Base-by-base conservation (phyloP, 1,140 invertebrate species). In the Diachasmimorpha longicaudata region DNA sequence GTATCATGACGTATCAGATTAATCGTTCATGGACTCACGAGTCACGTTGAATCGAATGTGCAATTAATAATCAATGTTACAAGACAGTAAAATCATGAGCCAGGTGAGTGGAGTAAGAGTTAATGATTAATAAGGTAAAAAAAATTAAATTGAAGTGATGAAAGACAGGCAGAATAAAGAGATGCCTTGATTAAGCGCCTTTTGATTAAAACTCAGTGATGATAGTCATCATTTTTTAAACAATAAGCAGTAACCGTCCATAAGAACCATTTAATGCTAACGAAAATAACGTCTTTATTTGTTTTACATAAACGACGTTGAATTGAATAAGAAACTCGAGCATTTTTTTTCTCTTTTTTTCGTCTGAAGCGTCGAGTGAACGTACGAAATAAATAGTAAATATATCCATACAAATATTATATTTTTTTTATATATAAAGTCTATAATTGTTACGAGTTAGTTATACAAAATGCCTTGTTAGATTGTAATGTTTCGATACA, bases 401-500 rank as follows among this genome's bases (percentile, higher is more conserved):
- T 78, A 80, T 72, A 77, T 80, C 77, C 78, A 76, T 67, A 75
- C n/a, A 52, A 52, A 52, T 52, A 52, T 42, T 79, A 79, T 82
- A 78, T 82, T 85, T 84, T 84, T 85, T 85, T 81, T 84, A 85
- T 85, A 82, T 84, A 81, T 80, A 86, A 86, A 87, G 85, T 88
- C 84, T 88, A 87, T 87, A 85, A 79, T 82, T 86, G 86, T 87
- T 87, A 84, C 81, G 78, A 82, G 85, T 87, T 84, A 78, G 80
- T 77, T 78, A 78, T 81, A 79, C 77, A 72, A n/a, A 79, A 76
- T 78, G 81, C 74, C 77, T 74, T 81, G 79, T 86, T 87, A 85
- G 84, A 81, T 76, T 80, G 76, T 85, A 84, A 84, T 83, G 80
- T 82, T 86, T 76, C 79, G 75, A 81, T 82, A 80, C 76, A 72